A percentile compares a stretch with the other conserved stretches of the same genome.
phyloP scores from a whole-genome alignment of 2,888 invertebrate species.

The Geophilus truncorum region DNA sequence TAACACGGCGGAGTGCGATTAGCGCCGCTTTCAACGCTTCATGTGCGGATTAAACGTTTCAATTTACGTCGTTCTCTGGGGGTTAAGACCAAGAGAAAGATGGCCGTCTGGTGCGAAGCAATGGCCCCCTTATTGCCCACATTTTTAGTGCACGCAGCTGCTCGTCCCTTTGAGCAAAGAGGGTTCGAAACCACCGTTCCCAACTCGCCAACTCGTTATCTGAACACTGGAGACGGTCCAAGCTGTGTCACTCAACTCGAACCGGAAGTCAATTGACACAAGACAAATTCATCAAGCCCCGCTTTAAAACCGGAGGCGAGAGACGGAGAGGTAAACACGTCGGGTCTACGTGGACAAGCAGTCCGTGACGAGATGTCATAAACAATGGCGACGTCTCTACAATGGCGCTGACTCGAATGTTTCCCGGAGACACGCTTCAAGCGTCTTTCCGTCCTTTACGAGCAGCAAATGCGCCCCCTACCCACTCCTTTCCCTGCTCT shows the following conservation, averaged over 20 bases:
- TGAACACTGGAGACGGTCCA: not conserved
- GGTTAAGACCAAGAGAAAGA: not conserved
- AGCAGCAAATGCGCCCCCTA: not conserved
- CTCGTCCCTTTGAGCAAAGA: not conserved
- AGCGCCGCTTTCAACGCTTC: not conserved
- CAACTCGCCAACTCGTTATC: not conserved
- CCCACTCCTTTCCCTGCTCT: not conserved
- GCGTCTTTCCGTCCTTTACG: constrained; percentile 3
- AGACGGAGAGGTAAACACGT: not conserved
- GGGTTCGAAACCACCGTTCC: no score
- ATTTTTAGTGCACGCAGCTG: not conserved
- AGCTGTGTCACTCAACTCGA: not conserved
- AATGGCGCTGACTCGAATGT: not conserved
- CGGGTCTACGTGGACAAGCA: not conserved
- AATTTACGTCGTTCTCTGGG: not conserved
- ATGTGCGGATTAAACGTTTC: constrained; percentile 12
- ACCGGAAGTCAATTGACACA: not conserved
- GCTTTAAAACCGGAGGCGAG: not conserved
- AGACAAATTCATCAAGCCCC: not conserved
- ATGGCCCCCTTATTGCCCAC: not conserved
- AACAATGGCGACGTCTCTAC: not conserved
- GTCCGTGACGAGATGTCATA: not conserved
- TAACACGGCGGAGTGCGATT: not conserved
- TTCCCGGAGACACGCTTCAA: constrained; percentile 20
- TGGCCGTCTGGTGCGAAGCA: not conserved